phyloP scores from a whole-genome alignment of 1,140 invertebrate species.

The Branchinecta lindahli region DNA sequence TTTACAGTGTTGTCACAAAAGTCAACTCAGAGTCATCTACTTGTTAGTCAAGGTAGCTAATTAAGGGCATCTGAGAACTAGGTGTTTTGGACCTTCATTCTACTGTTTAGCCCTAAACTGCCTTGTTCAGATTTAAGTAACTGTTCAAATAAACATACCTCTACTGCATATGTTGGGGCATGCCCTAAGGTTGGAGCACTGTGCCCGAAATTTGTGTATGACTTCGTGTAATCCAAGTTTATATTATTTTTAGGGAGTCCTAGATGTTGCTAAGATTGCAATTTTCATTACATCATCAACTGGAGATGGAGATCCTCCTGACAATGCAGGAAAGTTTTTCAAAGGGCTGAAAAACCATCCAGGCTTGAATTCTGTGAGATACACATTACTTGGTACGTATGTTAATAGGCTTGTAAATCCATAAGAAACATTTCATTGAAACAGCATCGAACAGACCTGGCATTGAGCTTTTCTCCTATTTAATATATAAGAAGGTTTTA shows the following conservation, averaged over 20 bases:
- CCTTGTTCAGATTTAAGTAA: too few species aligned
- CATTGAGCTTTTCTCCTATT: too few species aligned
- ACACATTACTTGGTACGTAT: constrained; percentile 34
- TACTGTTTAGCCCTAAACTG: too few species aligned
- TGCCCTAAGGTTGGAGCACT: neutral
- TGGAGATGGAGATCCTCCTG: constrained; percentile 41
- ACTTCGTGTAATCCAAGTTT: neutral
- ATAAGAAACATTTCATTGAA: constrained; percentile 11
- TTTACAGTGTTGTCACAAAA: too few species aligned
- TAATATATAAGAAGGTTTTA: too few species aligned
- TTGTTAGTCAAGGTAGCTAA: too few species aligned
- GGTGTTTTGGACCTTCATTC: too few species aligned
- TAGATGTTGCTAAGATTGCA: constrained; percentile 16
- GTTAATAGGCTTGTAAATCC: constrained; percentile 1
- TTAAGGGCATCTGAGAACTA: too few species aligned
- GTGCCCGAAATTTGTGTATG: constrained; percentile 16
- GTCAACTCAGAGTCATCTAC: too few species aligned
- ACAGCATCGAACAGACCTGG: too few species aligned
- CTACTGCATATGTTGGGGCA: too few species aligned
- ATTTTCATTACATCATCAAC: constrained; percentile 38
- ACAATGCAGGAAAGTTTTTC: constrained; percentile 37
- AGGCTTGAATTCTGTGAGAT: constrained; percentile 32
- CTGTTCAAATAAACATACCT: too few species aligned
- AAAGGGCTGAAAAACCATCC: constrained; percentile 29
- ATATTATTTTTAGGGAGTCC: constrained; percentile 18